These are phyloP conservation scores for Pseudonaja textilis DNA, from an alignment of 2,113 vertebrate species.

Conservation along the genomic window DNA sequence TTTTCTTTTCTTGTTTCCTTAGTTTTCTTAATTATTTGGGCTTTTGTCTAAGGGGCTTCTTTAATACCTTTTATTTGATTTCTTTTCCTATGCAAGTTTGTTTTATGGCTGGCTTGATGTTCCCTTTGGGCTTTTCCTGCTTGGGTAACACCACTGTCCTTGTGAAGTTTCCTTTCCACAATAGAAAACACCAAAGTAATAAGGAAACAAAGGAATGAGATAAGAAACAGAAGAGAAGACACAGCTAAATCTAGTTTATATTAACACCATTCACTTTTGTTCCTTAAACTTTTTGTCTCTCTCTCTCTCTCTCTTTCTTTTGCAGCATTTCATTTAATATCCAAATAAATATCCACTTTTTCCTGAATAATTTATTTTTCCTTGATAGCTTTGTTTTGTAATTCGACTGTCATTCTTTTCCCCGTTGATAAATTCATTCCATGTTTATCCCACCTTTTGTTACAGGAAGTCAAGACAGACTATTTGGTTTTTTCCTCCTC, in stretches of 20 bases:
- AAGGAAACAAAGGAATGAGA: background rate
- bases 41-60: too few relatives aligned
- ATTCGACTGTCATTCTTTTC: background rate
- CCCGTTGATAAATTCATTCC: background rate
- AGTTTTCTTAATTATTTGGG: too few relatives aligned
- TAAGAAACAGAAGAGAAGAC: background rate
- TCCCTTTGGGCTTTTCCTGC: too few relatives aligned
- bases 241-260: background rate
- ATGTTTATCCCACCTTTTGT: background rate
- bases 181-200: background rate
- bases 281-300: background rate
- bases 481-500: background rate
- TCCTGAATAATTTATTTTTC: background rate
- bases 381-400: background rate
- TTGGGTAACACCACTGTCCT: too few relatives aligned
- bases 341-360: background rate
- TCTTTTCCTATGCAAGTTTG: too few relatives aligned
- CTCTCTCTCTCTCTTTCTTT: background rate
- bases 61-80: too few relatives aligned
- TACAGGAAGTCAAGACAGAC: background rate
- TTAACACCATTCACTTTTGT: background rate
- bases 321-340: background rate
- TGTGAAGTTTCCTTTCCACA: too few relatives aligned
- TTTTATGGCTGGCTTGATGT: too few relatives aligned
- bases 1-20: too few relatives aligned